phyloP scores from a whole-genome alignment of 53 echinoderm and acorn worm genomes.

The Zoroaster sp. region DNA sequence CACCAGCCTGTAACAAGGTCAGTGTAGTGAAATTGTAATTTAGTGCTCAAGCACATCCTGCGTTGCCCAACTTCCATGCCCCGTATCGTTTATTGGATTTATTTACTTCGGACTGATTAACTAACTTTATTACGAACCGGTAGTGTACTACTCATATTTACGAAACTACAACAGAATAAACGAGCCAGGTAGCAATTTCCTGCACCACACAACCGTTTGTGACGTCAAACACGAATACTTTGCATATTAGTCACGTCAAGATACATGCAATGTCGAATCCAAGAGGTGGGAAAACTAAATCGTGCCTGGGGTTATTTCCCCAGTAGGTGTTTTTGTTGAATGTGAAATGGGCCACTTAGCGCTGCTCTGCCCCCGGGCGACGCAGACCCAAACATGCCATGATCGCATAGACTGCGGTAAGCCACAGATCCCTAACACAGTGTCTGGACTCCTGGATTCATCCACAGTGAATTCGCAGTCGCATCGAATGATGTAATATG shows the following conservation, averaged over 20 bases:
- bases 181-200: background rate
- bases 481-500: background rate
- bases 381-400: background rate
- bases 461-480: background rate
- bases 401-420: background rate
- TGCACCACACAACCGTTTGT: background rate
- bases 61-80: background rate
- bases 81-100: background rate
- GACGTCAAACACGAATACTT: constrained; percentile 22
- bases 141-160: background rate
- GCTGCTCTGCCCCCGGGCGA: background rate
- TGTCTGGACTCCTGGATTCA: background rate
- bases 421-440: background rate
- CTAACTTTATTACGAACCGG: background rate
- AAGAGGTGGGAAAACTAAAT: constrained; percentile 15
- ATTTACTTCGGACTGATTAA: constrained; percentile 12
- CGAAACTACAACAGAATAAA: background rate
- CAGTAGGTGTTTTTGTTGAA: background rate
- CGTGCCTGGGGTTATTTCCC: background rate
- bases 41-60: background rate
- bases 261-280: background rate
- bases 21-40: background rate
- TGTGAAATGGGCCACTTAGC: constrained; percentile 14
- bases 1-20: background rate
- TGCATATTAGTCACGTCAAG: background rate